Base-by-base conservation (phyloP, 2,113 vertebrate species). In the Tringa solitaria region DNA sequence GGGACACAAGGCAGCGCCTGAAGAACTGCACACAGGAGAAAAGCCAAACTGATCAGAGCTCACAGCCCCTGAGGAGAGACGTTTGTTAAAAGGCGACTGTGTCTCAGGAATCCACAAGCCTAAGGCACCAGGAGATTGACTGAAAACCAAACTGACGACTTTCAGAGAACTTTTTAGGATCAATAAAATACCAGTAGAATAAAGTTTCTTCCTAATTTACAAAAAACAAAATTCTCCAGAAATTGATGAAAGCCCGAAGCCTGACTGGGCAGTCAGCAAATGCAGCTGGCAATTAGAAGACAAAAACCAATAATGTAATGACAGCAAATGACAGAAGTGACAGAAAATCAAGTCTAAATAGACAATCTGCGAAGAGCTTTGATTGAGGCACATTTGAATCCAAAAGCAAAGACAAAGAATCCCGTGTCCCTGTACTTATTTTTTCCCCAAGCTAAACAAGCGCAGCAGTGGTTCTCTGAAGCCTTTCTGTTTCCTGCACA, bases 31-130 rank as follows among this genome's bases (percentile, higher is more conserved):
- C 10, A 32, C 7, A 35, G 54, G 43, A 41, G 84, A 72, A 84
- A 39, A 70, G 16, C 12, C 53, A 54, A 86, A 87, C 8, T 8
- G 4, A 51, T 39, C 5, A 54, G 12, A 77, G 22, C 5, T 56
- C 64, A 20, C 11, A 51, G 2, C 4, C 16, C 1, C 0, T 4
- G 56, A 65, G 17, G 1, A 56, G 10, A 85, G 39, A 37, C 0
- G 2, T 46, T 73, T 54, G 28, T 26, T 75, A 65, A 65, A 90
- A 70, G 33, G 4, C 33, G 48, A 72, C 21, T 3, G 5, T 0
- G 0, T 18, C 22, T 26, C 2, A 67, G n/a, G 53, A 87, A 59
- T 10, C 8, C 4, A 41, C 4, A 84, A 69, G 16, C 21, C 30
- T 35, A 59, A 39, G 4, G 70, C 10, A 50, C 0, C 1, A 0